phyloP scores from a whole-genome alignment of 2,888 invertebrate species.

The Drosophila emarginata region DNA sequence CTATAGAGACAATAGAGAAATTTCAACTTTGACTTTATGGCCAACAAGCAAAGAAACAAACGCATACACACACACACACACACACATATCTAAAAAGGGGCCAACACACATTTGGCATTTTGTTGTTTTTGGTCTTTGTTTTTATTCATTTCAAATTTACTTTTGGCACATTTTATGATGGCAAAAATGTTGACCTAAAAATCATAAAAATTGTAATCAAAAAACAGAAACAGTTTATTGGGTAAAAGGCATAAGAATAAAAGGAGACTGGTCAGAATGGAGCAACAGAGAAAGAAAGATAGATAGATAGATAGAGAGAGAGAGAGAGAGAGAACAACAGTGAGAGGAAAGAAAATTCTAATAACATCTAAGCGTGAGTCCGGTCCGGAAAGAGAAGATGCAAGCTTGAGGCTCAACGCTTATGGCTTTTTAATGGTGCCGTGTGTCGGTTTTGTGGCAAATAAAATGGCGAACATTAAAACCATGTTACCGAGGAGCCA shows the following conservation, averaged over 20 bases:
- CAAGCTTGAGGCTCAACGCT: conserved; percentile 68
- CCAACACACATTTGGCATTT: conserved; percentile 54
- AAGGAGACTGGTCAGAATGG: conserved; percentile 33
- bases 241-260: conserved; percentile 1
- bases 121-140: conserved; percentile 31
- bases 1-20: conserved; percentile 31
- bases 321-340: not conserved
- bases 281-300: not conserved
- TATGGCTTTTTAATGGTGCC: conserved; percentile 78
- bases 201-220: conserved; percentile 78
- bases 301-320: conserved; percentile 1
- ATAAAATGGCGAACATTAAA: conserved; percentile 77
- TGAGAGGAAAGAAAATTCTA: conserved; percentile 48
- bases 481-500: conserved; percentile 58
- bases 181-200: conserved; percentile 79
- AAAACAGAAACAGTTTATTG: conserved; percentile 68
- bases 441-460: conserved; percentile 75
- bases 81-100: conserved; percentile 23
- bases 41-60: conserved; percentile 19
- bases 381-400: conserved; percentile 37
- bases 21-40: conserved; percentile 50
- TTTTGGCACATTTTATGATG: conserved; percentile 75
- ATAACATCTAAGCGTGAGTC: conserved; percentile 68
- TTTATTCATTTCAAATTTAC: conserved; percentile 76
- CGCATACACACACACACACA: not conserved